Conservation (phyloP, 1,140 invertebrate species). For the Drosophila asahinai region DNA sequence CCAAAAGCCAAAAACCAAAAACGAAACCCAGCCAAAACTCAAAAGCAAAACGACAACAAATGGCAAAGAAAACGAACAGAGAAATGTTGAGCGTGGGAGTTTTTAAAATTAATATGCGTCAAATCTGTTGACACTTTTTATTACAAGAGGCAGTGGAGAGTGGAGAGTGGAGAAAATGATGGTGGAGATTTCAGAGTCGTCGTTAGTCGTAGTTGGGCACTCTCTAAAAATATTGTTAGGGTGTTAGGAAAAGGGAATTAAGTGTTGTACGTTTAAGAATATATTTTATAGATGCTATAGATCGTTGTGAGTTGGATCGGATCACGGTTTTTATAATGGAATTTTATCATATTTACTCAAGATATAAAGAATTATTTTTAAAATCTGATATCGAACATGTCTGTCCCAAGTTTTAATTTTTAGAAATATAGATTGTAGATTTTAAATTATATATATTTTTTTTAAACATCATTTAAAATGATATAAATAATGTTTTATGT, state of each 20-base stretch:
- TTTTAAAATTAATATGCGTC: slow-evolving; percentile 80
- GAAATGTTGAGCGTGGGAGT: slow-evolving; percentile 81
- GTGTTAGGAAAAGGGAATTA: not conserved
- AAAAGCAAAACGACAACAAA: slow-evolving; percentile 53
- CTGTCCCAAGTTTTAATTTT: too few species aligned
- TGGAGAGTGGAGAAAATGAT: slow-evolving; percentile 14
- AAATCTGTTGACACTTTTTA: slow-evolving; percentile 69
- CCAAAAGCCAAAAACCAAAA: slow-evolving; percentile 39
- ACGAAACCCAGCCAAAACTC: slow-evolving; percentile 46
- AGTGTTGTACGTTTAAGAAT: not conserved
- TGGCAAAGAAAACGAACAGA: slow-evolving; percentile 30
- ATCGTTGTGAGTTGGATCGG: not conserved
- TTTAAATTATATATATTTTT: too few species aligned
- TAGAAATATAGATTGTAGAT: too few species aligned
- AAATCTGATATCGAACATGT: too few species aligned
- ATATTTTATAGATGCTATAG: not conserved
- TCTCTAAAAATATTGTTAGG: slow-evolving; percentile 12
- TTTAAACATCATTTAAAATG: too few species aligned
- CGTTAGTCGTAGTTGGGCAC: slow-evolving; percentile 5
- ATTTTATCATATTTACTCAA: not conserved
- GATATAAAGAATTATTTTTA: too few species aligned
- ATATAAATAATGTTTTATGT: too few species aligned
- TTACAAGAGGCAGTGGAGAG: not conserved
- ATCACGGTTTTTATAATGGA: not conserved
- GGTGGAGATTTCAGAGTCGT: slow-evolving; percentile 7